Conservation (phyloP, 2,797 vertebrate species). For the Petrocephalus schoutedeni region DNA sequence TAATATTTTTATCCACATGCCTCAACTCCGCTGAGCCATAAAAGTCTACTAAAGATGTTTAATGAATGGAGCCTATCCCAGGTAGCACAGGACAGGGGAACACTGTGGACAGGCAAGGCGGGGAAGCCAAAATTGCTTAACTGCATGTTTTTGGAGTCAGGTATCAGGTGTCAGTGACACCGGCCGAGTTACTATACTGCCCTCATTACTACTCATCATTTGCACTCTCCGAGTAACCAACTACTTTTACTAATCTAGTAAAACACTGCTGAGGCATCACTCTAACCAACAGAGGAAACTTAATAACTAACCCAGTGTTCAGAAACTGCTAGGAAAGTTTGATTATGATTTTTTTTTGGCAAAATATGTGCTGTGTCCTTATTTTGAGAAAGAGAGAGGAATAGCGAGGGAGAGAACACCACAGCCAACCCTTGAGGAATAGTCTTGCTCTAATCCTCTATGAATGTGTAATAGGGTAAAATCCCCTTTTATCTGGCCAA, state of each 20-base stretch:
- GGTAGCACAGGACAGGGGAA: not conserved
- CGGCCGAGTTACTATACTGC: not conserved
- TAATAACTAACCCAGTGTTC: not conserved
- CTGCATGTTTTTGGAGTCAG: not conserved
- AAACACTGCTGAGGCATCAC: not conserved
- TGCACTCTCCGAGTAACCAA: not conserved
- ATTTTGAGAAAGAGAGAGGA: conserved; percentile 4
- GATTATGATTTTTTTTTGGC: not conserved
- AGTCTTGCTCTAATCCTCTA: conserved; percentile 14
- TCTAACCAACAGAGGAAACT: not conserved
- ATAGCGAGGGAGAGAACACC: not conserved
- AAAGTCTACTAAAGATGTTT: not conserved
- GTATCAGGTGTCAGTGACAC: not conserved
- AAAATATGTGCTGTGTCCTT: not conserved
- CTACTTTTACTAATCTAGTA: not conserved
- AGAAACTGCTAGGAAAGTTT: not conserved
- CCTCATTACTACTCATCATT: not conserved
- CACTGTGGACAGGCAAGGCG: not conserved
- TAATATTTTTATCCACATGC: not conserved
- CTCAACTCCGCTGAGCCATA: not conserved
- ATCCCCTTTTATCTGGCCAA: conserved; percentile 3
- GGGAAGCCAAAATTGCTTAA: not conserved
- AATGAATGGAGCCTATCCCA: not conserved
- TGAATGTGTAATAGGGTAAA: conserved; percentile 23
- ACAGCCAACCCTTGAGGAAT: not conserved